These are phyloP conservation scores for Phymorhynchus buccinoides DNA, from an alignment of 1,140 invertebrate genomes.

Conservation along the genomic window DNA sequence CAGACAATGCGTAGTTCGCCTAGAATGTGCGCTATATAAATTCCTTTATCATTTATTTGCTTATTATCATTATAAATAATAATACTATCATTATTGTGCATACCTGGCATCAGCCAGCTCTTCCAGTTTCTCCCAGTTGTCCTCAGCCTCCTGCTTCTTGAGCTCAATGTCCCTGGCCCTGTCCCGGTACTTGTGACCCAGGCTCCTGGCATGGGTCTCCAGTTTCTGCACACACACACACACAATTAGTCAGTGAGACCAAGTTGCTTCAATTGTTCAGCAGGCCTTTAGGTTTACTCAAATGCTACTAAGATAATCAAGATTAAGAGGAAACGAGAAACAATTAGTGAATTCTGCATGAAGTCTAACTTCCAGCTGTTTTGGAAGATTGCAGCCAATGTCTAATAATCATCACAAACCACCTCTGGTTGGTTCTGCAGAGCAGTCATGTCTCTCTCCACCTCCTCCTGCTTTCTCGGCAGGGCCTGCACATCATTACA, in stretches of 20 bases:
- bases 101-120: conserved; percentile 73
- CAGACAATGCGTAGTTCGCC: no score
- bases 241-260: no score
- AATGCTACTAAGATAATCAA: background rate
- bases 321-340: background rate
- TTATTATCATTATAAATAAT: no score
- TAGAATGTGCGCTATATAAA: no score
- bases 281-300: background rate
- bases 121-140: conserved; percentile 93
- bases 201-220: conserved; percentile 73
- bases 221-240: conserved; percentile 62
- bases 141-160: conserved; percentile 93
- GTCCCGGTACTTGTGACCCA: conserved; percentile 93
- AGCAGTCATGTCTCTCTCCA: conserved; percentile 96
- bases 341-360: no score
- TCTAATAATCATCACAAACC: no score
- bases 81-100: no score
- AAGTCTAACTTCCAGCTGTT: no score
- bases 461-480: conserved; percentile 95
- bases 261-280: background rate
- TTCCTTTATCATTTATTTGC: no score
- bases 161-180: conserved; percentile 91
- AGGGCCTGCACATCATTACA: conserved; percentile 93
- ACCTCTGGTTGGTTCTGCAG: conserved; percentile 79
- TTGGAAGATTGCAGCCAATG: no score